Percentiles rank a stretch among this genome's conserved stretches.
Evolutionary conservation across 2,113 vertebrate genomes (phyloP).

Genomic region (Neogale vison): DNA sequence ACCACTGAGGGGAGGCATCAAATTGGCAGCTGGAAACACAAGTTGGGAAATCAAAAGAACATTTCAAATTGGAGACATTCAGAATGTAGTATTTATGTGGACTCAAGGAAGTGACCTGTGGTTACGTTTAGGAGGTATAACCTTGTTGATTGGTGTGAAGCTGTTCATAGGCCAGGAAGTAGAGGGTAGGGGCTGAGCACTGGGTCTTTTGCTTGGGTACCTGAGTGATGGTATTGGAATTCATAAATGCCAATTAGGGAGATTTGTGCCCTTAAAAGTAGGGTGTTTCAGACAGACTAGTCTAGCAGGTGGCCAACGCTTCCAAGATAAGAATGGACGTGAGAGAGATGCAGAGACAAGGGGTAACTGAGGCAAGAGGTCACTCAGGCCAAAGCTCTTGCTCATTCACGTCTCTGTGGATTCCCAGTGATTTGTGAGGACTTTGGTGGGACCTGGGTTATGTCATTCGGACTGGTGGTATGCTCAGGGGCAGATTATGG

Average conservation of each 20-base stretch:
- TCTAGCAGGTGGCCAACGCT: background rate
- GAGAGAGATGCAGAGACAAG: background rate
- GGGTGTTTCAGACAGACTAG: background rate
- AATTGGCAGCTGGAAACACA: background rate
- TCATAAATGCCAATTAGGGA: background rate
- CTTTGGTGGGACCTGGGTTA: background rate
- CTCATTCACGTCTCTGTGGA: background rate
- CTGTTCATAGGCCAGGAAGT: background rate
- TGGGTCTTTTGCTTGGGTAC: background rate
- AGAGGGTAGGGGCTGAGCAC: background rate
- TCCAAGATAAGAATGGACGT: background rate
- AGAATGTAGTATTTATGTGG: background rate
- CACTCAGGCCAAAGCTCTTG: background rate
- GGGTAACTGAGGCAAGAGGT: background rate
- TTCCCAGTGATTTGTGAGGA: background rate
- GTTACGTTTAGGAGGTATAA: background rate
- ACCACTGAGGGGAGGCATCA: background rate
- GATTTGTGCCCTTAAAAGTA: background rate
- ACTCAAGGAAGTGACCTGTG: background rate
- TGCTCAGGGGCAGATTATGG: background rate
- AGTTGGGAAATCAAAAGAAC: background rate
- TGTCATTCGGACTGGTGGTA: background rate
- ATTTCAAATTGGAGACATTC: background rate
- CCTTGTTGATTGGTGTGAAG: background rate
- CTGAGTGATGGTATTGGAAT: background rate